Evolutionary conservation across 2,888 invertebrate genomes (phyloP), one percentile per base, ranked within the genome.

Genomic region (Caenorhabditis panamensis): DNA sequence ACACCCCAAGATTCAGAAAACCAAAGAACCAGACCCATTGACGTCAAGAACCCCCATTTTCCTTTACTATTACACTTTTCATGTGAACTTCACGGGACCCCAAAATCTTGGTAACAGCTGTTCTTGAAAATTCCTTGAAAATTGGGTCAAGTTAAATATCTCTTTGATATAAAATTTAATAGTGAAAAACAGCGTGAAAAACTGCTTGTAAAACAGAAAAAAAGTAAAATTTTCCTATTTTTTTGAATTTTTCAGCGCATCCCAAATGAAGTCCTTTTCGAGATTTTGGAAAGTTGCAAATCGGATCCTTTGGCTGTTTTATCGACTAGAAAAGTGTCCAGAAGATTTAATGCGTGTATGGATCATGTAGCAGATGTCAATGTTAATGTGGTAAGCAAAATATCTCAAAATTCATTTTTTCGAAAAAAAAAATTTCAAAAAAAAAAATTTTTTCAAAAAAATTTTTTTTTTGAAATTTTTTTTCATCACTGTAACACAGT

Each of bases 201-300:
- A 31, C 9, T 4, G 9, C 5, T 9, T 31, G 9, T 31, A 9
- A 31, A 31, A 31, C 31, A 9, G 5, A 31, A 31, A 9, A 4
- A 4, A 31, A 31, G 31, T 31, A 31, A 9, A n/a, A n/a, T n/a
- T n/a, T n/a, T n/a, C n/a, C n/a, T n/a, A n/a, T n/a, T n/a, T n/a
- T 31, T 6, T 6, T 31, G 31, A 31, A 6, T 31, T 31, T 31
- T 31, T 31, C 77, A 84, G 84, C 58, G n/a, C n/a, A 41, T 83
- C n/a, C 84, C 84, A 13, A 82, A 79, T 47, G 84, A 84, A 47
- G 61, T 84, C 16, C 28, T 84, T 8, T 79, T 78, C 49, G 59
- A 81, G 63, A 79, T 84, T 20, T 56, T 84, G 6, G 16, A 58
- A n/a, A 61, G 73, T 31, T 67, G 67, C 56, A 54, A 78, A 36